Percentiles rank a stretch among this genome's conserved stretches.
Evolutionary conservation across 2,888 invertebrate species (phyloP).

Genomic region (Agonopterix alstromeriana): DNA sequence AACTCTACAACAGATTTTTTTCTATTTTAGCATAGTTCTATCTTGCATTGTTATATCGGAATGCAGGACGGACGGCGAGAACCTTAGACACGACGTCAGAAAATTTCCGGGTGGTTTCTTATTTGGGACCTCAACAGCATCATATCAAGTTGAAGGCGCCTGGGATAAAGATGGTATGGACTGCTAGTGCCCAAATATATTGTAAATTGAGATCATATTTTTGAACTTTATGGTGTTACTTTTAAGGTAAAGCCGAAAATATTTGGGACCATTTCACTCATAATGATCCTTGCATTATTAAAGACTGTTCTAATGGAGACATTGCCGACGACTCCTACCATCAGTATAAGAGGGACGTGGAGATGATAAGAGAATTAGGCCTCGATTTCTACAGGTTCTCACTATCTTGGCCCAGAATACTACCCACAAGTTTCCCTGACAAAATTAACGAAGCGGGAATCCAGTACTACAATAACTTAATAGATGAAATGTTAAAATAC

Average conservation of each 20-base stretch:
- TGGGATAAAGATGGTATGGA: constrained; percentile 32
- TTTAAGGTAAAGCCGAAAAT: constrained; percentile 69
- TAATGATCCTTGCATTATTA: constrained; percentile 52
- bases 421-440: constrained; percentile 74
- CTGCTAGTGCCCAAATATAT: neutral
- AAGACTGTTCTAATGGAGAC: constrained; percentile 73
- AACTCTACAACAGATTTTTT: too few relatives aligned
- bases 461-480: constrained; percentile 53
- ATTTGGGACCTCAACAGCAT: constrained; percentile 30
- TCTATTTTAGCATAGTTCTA: too few relatives aligned
- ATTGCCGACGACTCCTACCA: constrained; percentile 77
- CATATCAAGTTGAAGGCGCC: constrained; percentile 36
- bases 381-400: constrained; percentile 75
- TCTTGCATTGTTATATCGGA: neutral
- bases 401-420: constrained; percentile 78
- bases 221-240: neutral
- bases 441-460: constrained; percentile 69
- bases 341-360: constrained; percentile 71
- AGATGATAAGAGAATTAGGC: constrained; percentile 57
- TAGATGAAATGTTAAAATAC: constrained; percentile 72
- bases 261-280: constrained; percentile 80
- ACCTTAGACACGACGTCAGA: constrained; percentile 6
- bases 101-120: constrained; percentile 21
- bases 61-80: neutral
- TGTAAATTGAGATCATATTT: neutral